Evolutionary conservation across 2,888 invertebrate species (phyloP).

Genomic region (Seladonia tumulorum): DNA sequence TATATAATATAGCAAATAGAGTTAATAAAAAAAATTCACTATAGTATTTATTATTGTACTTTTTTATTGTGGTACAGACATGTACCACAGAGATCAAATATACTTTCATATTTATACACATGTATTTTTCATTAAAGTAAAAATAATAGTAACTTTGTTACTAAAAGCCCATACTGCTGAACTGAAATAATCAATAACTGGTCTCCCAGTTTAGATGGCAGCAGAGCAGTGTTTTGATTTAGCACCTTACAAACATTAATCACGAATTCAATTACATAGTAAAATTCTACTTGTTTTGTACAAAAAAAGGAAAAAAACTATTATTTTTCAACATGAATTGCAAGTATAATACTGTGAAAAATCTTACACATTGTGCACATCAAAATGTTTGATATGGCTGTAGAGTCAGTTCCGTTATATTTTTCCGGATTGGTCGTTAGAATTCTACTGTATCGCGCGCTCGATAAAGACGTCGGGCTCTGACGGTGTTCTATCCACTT

Average conservation of each 20-base stretch:
- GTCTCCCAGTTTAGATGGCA: constrained; percentile 66
- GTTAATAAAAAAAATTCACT: constrained; percentile 19
- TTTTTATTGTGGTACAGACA: not conserved
- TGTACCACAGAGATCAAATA: not conserved
- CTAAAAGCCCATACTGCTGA: not conserved
- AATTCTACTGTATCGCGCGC: not conserved
- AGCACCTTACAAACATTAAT: constrained; percentile 21
- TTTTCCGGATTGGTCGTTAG: not conserved
- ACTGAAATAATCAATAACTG: constrained; percentile 69
- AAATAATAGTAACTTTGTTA: not conserved
- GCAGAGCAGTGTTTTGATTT: constrained; percentile 63
- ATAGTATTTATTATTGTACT: constrained; percentile 2
- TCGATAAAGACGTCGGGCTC: constrained; percentile 13
- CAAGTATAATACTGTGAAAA: not conserved
- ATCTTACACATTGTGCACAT: not conserved
- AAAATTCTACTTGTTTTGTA: constrained; percentile 13
- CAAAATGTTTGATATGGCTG: not conserved
- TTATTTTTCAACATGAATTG: not conserved
- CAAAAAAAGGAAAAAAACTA: no score
- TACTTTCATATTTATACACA: not conserved
- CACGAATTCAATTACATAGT: not conserved
- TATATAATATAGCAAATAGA: constrained; percentile 18
- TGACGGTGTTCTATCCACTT: constrained; percentile 54
- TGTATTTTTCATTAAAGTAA: not conserved
- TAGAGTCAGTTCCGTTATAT: constrained; percentile 2